Percentiles rank a stretch among this genome's conserved stretches.
These are phyloP conservation scores for Sinonovacula constricta DNA, from an alignment of 1,140 invertebrate species.

Conservation along the genomic window DNA sequence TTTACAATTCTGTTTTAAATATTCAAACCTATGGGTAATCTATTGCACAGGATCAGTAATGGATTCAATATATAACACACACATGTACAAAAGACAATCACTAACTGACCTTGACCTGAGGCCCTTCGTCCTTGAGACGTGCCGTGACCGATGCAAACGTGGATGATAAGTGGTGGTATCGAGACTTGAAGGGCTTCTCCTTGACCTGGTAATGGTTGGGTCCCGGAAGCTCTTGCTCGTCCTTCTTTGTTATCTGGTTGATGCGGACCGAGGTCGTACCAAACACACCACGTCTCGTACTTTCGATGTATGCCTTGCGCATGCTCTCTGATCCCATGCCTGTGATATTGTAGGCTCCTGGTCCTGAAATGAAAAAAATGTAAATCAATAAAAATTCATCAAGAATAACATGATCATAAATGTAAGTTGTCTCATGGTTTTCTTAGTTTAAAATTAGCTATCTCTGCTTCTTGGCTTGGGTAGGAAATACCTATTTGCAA, in stretches of 20 bases:
- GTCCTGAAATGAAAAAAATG: too few species aligned
- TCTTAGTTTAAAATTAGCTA: too few species aligned
- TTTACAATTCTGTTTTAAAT: background rate
- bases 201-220: slow-evolving; percentile 71
- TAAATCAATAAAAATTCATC: too few species aligned
- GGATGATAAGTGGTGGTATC: slow-evolving; percentile 66
- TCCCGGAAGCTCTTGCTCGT: slow-evolving; percentile 69
- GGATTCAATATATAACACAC: background rate
- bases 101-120: slow-evolving; percentile 52
- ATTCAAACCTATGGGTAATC: background rate
- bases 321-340: slow-evolving; percentile 77
- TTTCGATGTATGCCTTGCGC: slow-evolving; percentile 76
- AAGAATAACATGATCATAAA: too few species aligned
- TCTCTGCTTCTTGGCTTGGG: too few species aligned
- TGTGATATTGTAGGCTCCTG: slow-evolving; percentile 76
- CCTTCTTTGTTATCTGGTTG: slow-evolving; percentile 60
- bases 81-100: background rate
- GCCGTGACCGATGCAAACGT: slow-evolving; percentile 74
- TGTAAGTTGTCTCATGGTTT: too few species aligned
- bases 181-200: slow-evolving; percentile 62
- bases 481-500: too few species aligned
- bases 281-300: slow-evolving; percentile 74
- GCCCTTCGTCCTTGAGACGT: slow-evolving; percentile 56
- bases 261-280: slow-evolving; percentile 69
- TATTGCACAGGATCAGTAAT: background rate